Percentiles rank a stretch among this genome's conserved stretches.
Conservation (phyloP, 2,888 invertebrate genomes). For the Congeria kusceri region DNA sequence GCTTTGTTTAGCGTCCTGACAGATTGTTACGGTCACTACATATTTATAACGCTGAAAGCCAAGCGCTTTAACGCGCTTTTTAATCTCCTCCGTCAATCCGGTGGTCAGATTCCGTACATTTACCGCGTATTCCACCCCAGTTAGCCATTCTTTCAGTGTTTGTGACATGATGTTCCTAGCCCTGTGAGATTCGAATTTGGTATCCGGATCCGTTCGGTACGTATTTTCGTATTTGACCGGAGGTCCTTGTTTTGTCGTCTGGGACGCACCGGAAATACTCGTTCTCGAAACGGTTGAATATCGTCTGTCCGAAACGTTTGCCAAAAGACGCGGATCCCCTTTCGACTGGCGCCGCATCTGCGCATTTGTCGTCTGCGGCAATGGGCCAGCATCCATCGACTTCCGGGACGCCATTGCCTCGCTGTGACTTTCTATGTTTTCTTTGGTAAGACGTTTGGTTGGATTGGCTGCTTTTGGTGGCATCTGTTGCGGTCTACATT, state of each 20-base stretch:
- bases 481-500: slow-evolving; percentile 14
- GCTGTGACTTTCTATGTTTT: slow-evolving; percentile 47
- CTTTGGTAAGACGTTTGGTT: slow-evolving; percentile 44
- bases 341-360: slow-evolving; percentile 72
- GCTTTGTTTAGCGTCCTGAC: slow-evolving; percentile 79
- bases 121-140: slow-evolving; percentile 78
- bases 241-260: slow-evolving; percentile 66
- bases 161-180: slow-evolving; percentile 68
- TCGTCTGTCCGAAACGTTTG: slow-evolving; percentile 65
- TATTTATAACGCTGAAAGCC: slow-evolving; percentile 80
- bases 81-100: slow-evolving; percentile 80
- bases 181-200: slow-evolving; percentile 74
- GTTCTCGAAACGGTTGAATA: slow-evolving; percentile 75
- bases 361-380: slow-evolving; percentile 59
- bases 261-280: slow-evolving; percentile 77
- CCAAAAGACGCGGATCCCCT: slow-evolving; percentile 70
- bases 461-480: slow-evolving; percentile 34
- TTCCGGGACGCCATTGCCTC: slow-evolving; percentile 31
- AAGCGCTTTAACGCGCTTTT: slow-evolving; percentile 79
- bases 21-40: slow-evolving; percentile 80
- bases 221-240: slow-evolving; percentile 77
- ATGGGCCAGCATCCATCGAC: slow-evolving; percentile 37
- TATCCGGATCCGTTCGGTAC: slow-evolving; percentile 74
- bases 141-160: slow-evolving; percentile 78
- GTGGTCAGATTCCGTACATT: slow-evolving; percentile 73